These are phyloP conservation scores for Phasia obesa DNA, from an alignment of 2,888 invertebrate genomes.

Conservation along the genomic window DNA sequence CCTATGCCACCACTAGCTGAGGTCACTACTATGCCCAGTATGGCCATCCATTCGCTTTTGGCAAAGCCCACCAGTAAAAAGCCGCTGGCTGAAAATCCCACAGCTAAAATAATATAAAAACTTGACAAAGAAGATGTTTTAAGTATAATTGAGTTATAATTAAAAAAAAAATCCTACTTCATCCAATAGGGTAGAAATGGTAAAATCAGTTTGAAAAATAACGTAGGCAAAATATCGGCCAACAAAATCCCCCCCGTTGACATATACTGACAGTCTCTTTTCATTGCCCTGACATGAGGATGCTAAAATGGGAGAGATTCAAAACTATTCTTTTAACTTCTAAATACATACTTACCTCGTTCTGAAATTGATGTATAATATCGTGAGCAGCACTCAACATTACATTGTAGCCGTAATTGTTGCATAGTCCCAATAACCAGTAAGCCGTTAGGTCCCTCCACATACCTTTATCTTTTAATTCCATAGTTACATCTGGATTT, in stretches of 20 bases:
- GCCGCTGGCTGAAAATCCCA: slow-evolving; percentile 85
- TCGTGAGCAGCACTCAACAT: slow-evolving; percentile 93
- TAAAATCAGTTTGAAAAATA: slow-evolving; percentile 87
- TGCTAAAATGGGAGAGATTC: slow-evolving; percentile 61
- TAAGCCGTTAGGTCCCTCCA: slow-evolving; percentile 86
- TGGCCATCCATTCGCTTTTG: slow-evolving; percentile 85
- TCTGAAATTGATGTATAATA: slow-evolving; percentile 83
- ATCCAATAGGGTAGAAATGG: slow-evolving; percentile 88
- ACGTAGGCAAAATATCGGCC: slow-evolving; percentile 90
- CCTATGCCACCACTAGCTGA: slow-evolving; percentile 91
- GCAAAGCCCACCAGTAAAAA: slow-evolving; percentile 88
- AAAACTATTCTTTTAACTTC: neutral
- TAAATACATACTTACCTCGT: slow-evolving; percentile 69
- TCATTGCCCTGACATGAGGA: neutral
- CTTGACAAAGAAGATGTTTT: slow-evolving; percentile 80
- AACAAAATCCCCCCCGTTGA: slow-evolving; percentile 90
- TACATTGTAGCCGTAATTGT: slow-evolving; percentile 93
- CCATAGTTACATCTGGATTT: neutral
- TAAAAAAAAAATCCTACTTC: slow-evolving; percentile 83
- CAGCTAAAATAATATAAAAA: slow-evolving; percentile 84
- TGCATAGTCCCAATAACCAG: slow-evolving; percentile 91
- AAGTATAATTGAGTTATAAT: too few species aligned
- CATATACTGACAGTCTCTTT: slow-evolving; percentile 85
- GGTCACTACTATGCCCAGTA: slow-evolving; percentile 88
- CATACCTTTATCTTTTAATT: slow-evolving; percentile 73